Percentiles rank a stretch among this genome's conserved stretches.
Evolutionary conservation across 2,888 invertebrate species (phyloP).

Genomic region (Campoplex capitator): DNA sequence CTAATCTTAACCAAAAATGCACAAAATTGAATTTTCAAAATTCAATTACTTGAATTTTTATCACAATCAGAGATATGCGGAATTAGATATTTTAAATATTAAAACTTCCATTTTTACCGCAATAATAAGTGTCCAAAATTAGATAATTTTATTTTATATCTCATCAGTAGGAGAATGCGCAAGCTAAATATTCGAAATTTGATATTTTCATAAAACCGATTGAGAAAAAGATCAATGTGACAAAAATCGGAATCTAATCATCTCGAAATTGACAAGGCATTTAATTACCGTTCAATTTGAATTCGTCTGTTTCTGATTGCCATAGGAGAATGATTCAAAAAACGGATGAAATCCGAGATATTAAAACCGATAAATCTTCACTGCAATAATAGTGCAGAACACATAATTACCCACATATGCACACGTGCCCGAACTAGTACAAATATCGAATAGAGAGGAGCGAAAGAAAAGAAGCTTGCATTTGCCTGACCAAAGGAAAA

Average conservation of each 20-base stretch:
- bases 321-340: neutral
- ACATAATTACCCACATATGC: neutral
- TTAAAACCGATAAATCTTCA: neutral
- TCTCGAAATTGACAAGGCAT: neutral
- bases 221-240: neutral
- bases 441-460: slow-evolving; percentile 46
- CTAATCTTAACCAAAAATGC: neutral
- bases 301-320: neutral
- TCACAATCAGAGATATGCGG: no score
- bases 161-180: no score
- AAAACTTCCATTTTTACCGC: no score
- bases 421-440: slow-evolving; percentile 27
- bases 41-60: neutral
- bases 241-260: neutral
- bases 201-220: neutral
- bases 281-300: neutral
- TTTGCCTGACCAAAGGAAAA: slow-evolving; percentile 57
- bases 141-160: no score
- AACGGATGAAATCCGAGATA: neutral
- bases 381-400: neutral
- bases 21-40: neutral
- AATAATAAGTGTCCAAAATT: no score
- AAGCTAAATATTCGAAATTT: neutral
- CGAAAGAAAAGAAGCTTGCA: neutral
- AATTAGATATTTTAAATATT: neutral